A percentile compares a stretch with the other conserved stretches of the same genome.
These are phyloP conservation scores for Proctacanthus coquilletti DNA, from an alignment of 1,140 invertebrate genomes.

Conservation along the genomic window DNA sequence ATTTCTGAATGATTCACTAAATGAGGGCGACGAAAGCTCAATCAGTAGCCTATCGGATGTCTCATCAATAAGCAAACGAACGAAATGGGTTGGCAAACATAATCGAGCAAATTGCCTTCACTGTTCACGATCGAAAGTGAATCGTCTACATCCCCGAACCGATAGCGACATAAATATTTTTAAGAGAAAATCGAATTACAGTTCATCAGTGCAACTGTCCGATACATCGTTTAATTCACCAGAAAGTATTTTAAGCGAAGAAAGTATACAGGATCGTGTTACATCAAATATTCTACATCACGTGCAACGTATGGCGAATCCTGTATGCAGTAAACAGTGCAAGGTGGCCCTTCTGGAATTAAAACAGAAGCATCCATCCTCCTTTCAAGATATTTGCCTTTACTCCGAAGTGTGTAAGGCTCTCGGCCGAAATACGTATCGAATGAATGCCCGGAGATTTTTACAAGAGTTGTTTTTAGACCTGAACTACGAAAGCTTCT, in stretches of 20 bases:
- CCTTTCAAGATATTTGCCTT: conserved; percentile 78
- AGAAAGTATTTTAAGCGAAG: conserved; percentile 27
- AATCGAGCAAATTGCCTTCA: conserved; percentile 20
- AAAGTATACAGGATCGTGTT: conserved; percentile 23
- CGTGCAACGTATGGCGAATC: conserved; percentile 50
- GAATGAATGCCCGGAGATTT: conserved; percentile 69
- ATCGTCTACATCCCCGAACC: conserved; percentile 11
- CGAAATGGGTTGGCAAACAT: conserved; percentile 18
- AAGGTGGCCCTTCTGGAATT: conserved; percentile 54
- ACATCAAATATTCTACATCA: conserved; percentile 42
- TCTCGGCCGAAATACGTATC: conserved; percentile 62
- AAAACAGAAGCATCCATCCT: conserved; percentile 70
- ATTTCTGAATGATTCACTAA: conserved; percentile 23
- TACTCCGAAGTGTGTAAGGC: conserved; percentile 82
- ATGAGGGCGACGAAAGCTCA: conserved; percentile 16
- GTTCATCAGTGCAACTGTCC: conserved; percentile 11
- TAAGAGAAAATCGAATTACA: conserved; percentile 6
- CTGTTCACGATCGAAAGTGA: conserved; percentile 10
- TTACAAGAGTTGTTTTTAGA: conserved; percentile 91
- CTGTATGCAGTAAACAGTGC: conserved; percentile 47
- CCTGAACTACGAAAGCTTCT: conserved; percentile 50
- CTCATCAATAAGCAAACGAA: conserved; percentile 17
- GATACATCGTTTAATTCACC: conserved; percentile 26
- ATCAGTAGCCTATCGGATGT: conserved; percentile 16
- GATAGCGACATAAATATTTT: conserved; percentile 4